phyloP scores from a whole-genome alignment of 2,888 invertebrate species.

The Psococerastis gibbosa region DNA sequence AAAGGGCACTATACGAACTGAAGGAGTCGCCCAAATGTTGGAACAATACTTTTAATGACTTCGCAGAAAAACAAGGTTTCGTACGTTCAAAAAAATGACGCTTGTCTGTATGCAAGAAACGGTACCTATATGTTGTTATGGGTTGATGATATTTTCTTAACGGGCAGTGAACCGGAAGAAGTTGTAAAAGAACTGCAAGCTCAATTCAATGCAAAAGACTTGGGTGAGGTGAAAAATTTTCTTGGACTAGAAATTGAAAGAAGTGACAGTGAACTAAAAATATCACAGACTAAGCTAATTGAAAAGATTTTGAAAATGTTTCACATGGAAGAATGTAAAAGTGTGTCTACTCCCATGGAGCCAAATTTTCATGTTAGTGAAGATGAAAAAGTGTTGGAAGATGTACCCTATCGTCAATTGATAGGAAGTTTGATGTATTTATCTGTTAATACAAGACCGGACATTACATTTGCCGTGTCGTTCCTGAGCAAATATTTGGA shows the following conservation, averaged over 20 bases:
- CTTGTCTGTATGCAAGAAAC: neutral
- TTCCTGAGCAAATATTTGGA: too few species aligned
- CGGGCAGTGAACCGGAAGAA: neutral
- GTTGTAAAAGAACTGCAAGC: neutral
- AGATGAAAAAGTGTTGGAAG: neutral
- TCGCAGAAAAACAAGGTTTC: neutral
- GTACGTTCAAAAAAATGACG: neutral
- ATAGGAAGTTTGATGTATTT: conserved; percentile 12
- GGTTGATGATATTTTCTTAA: neutral
- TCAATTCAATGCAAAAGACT: conserved; percentile 3
- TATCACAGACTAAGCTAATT: neutral
- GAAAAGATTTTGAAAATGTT: neutral
- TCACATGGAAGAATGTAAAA: neutral
- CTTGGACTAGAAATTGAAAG: conserved; percentile 5
- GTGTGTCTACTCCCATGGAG: conserved; percentile 1
- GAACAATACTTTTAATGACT: neutral
- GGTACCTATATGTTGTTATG: neutral
- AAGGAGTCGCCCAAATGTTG: conserved; percentile 8
- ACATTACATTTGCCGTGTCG: too few species aligned
- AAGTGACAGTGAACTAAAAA: neutral
- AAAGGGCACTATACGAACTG: conserved; percentile 12
- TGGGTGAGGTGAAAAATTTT: neutral
- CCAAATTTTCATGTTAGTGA: neutral
- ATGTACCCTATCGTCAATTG: conserved; percentile 7
- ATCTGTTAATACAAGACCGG: too few species aligned